Conservation (phyloP, 1,140 invertebrate genomes). For the Tetramorium parvispinum region DNA sequence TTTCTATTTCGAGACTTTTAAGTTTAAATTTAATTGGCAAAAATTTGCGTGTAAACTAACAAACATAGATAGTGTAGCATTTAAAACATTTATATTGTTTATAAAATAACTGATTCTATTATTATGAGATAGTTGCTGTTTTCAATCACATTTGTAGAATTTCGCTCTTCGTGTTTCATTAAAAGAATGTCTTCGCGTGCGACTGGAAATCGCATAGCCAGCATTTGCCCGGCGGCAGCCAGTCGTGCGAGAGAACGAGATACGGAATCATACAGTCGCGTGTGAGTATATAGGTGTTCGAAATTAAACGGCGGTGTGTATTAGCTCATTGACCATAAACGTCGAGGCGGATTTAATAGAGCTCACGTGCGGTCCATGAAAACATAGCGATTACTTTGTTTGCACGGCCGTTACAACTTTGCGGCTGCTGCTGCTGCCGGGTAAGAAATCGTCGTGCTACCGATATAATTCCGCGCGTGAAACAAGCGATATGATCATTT, state of each 20-base stretch:
- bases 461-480: constrained; percentile 37
- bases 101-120: background rate
- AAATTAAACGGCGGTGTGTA: constrained; percentile 31
- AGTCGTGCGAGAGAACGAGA: background rate
- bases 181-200: background rate
- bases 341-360: constrained; percentile 51
- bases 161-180: background rate
- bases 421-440: background rate
- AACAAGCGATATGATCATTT: constrained; percentile 50
- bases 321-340: constrained; percentile 32
- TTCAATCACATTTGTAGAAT: background rate
- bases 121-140: background rate
- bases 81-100: too few relatives aligned
- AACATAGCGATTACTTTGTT: constrained; percentile 46
- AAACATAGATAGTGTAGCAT: too few relatives aligned
- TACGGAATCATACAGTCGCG: background rate
- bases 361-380: constrained; percentile 39
- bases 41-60: too few relatives aligned
- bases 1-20: background rate
- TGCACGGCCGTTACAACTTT: constrained; percentile 36
- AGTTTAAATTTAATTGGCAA: too few relatives aligned
- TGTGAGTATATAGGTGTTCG: background rate
- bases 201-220: background rate
- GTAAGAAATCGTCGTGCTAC: constrained; percentile 27
- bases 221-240: background rate